Evolutionary conservation across 2,888 invertebrate species (phyloP).

Genomic region (Priocnemis perturbator): DNA sequence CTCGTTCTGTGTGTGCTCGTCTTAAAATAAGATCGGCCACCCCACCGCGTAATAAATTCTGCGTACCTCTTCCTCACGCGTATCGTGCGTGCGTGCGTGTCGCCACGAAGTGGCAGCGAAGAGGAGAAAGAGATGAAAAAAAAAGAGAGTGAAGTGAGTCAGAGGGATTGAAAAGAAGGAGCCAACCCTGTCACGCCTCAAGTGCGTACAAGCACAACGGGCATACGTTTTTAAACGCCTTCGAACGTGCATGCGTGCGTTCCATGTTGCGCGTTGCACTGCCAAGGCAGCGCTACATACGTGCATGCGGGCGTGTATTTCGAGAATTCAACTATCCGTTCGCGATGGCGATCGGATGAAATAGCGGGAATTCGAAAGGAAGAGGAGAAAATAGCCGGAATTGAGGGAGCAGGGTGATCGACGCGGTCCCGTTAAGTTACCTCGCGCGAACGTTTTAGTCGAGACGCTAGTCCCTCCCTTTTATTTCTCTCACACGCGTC

Average conservation of each 20-base stretch:
- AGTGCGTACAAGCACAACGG: constrained; percentile 35
- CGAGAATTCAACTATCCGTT: constrained; percentile 54
- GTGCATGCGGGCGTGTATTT: constrained; percentile 62
- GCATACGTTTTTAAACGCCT: constrained; percentile 31
- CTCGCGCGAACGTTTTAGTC: too few species aligned
- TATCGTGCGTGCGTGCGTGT: constrained; percentile 35
- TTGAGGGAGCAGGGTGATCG: too few species aligned
- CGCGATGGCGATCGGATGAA: constrained; percentile 37
- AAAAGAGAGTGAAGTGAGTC: constrained; percentile 50
- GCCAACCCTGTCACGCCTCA: constrained; percentile 38
- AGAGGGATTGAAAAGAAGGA: constrained; percentile 43
- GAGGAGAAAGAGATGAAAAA: constrained; percentile 16
- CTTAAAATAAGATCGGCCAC: constrained; percentile 66
- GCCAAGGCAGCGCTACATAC: too few species aligned
- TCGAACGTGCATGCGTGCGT: neutral
- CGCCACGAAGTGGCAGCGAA: constrained; percentile 39
- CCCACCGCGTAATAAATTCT: constrained; percentile 60
- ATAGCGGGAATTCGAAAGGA: constrained; percentile 5
- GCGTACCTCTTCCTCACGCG: constrained; percentile 42
- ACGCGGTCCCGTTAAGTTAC: too few species aligned
- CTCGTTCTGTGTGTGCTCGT: constrained; percentile 36
- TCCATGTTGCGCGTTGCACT: constrained; percentile 30
- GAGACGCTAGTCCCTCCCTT: too few species aligned
- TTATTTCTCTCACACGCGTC: too few species aligned
- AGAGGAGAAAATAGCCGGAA: constrained; percentile 14